These are phyloP conservation scores for Pachycephala philippinensis DNA, from an alignment of 2,113 vertebrate genomes.

Conservation along the genomic window DNA sequence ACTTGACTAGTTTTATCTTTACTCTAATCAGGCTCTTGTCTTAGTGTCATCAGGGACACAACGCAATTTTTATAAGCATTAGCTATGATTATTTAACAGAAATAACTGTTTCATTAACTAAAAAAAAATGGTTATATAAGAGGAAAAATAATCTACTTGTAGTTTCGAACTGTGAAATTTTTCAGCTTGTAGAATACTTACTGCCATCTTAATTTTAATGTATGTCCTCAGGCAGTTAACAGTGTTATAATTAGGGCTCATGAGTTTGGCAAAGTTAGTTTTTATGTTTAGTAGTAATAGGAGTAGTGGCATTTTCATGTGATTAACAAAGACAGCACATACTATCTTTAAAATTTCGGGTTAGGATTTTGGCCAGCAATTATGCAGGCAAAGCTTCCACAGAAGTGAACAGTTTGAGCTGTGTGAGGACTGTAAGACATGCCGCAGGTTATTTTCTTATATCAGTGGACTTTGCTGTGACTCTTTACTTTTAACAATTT, in stretches of 20 bases:
- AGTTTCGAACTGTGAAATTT: neutral
- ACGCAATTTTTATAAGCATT: conserved; percentile 1
- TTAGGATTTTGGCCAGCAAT: neutral
- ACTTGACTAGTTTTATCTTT: neutral
- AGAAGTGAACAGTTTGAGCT: neutral
- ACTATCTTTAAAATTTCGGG: neutral
- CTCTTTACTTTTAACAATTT: neutral
- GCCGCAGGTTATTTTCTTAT: accelerated
- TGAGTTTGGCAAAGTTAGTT: neutral
- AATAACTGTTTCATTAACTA: neutral
- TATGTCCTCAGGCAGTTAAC: neutral
- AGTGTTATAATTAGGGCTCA: neutral
- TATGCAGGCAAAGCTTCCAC: neutral
- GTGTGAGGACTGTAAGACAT: neutral
- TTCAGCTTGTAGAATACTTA: conserved; percentile 10
- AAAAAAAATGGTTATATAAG: neutral
- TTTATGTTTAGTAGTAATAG: neutral
- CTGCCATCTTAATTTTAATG: neutral
- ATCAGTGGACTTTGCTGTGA: neutral
- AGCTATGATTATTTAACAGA: conserved; percentile 26
- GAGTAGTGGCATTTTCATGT: neutral
- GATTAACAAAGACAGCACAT: neutral
- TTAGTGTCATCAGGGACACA: neutral
- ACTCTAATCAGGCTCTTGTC: neutral
- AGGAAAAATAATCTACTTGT: neutral